phyloP scores from a whole-genome alignment of 1,140 invertebrate species.

The Microplitis mediator region DNA sequence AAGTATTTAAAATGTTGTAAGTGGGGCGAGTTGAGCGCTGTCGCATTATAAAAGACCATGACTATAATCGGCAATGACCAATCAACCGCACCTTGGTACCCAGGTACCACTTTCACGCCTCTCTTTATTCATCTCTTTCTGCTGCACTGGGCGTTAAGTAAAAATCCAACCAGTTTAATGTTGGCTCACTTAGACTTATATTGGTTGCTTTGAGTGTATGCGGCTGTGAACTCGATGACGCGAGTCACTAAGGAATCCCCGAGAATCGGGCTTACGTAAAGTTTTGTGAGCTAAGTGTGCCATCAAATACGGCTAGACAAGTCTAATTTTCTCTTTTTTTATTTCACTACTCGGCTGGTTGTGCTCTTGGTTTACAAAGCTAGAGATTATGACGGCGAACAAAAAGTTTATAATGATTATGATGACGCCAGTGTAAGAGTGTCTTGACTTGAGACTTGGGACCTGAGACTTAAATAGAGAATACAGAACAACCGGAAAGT shows the following conservation, averaged over 20 bases:
- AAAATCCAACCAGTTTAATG: too few relatives aligned
- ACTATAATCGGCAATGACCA: conserved; percentile 57
- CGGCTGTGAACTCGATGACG: conserved; percentile 1
- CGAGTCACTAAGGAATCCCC: neutral
- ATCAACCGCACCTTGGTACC: conserved; percentile 45
- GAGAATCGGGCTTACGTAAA: conserved; percentile 3
- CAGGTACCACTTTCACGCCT: conserved; percentile 45
- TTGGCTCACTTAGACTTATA: too few relatives aligned
- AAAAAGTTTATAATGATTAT: too few relatives aligned
- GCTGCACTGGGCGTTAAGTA: too few relatives aligned
- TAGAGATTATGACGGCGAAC: too few relatives aligned
- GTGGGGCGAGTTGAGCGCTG: neutral
- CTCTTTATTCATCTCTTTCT: conserved; percentile 20
- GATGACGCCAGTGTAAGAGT: too few relatives aligned
- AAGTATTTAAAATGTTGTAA: neutral
- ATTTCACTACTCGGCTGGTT: too few relatives aligned
- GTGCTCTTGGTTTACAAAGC: too few relatives aligned
- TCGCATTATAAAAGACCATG: conserved; percentile 30
- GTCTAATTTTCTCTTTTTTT: neutral
- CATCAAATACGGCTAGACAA: conserved; percentile 14
- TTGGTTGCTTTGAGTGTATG: too few relatives aligned
- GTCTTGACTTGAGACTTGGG: neutral
- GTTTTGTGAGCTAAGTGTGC: neutral
- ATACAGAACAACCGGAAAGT: conserved; percentile 13
- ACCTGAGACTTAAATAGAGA: neutral